Percentiles rank a stretch among this genome's conserved stretches.
phyloP scores from a whole-genome alignment of 2,113 vertebrate species.

The Anarrhichthys ocellatus region DNA sequence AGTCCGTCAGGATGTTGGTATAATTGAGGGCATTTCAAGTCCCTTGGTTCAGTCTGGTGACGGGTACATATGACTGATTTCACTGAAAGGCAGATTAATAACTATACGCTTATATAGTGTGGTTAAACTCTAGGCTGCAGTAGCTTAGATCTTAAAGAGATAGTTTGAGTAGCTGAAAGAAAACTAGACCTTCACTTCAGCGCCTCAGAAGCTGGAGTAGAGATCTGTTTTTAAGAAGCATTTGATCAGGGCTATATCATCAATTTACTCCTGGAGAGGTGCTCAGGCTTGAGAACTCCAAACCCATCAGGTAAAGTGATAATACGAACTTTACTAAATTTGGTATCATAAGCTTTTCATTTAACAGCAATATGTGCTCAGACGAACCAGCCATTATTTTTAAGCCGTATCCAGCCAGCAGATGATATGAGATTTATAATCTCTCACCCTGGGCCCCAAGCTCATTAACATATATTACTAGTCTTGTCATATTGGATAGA shows the following conservation, averaged over 20 bases:
- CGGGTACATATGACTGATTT: conserved; percentile 26
- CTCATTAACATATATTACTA: conserved; percentile 59
- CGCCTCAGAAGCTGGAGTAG: conserved; percentile 12
- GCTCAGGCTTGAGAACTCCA: conserved; percentile 7
- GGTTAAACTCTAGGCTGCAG: conserved; percentile 20
- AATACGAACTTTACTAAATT: conserved; percentile 32
- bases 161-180: background rate
- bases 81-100: conserved; percentile 19
- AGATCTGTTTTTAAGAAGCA: background rate
- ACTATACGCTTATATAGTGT: background rate
- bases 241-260: background rate
- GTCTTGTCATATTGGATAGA: conserved; percentile 56
- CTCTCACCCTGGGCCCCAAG: conserved; percentile 34
- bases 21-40: conserved; percentile 24
- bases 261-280: background rate
- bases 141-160: background rate
- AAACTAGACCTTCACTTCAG: background rate
- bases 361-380: conserved; percentile 19
- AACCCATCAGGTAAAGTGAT: conserved; percentile 25
- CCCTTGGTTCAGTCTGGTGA: conserved; percentile 7
- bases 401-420: conserved; percentile 31
- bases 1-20: conserved; percentile 12
- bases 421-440: conserved; percentile 45
- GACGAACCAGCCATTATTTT: conserved; percentile 31
- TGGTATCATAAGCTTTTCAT: conserved; percentile 17